phyloP scores from a whole-genome alignment of 2,113 vertebrate genomes.

The Apodemus speciosus region DNA sequence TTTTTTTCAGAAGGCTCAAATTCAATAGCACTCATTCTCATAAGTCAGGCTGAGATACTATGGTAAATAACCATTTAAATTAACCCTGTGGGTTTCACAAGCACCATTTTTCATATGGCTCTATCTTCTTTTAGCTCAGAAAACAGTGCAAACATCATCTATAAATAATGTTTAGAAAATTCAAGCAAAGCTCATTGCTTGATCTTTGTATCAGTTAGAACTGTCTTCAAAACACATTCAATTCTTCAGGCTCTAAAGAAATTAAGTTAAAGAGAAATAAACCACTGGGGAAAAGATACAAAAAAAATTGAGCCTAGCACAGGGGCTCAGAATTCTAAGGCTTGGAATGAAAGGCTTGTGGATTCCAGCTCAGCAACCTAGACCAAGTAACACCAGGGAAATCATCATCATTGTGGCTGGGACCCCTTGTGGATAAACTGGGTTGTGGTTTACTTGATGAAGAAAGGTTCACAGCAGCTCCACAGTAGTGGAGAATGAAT shows the following conservation, averaged over 20 bases:
- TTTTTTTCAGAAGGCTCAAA: constrained; percentile 5
- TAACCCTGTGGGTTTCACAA: not conserved
- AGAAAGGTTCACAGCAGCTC: not conserved
- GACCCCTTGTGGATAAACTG: not conserved
- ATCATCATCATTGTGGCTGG: not conserved
- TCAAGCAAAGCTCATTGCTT: not conserved
- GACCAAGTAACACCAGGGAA: rapidly evolving
- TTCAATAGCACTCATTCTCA: not conserved
- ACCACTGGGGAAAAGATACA: not conserved
- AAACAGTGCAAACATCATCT: not conserved
- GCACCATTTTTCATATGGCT: not conserved
- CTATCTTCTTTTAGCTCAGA: not conserved
- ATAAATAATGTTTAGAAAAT: constrained; percentile 43
- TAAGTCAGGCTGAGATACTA: not conserved
- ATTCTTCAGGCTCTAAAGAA: not conserved
- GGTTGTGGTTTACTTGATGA: not conserved
- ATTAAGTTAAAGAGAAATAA: constrained; percentile 22
- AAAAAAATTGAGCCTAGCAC: not conserved
- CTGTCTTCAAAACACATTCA: constrained; percentile 35
- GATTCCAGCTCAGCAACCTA: not conserved
- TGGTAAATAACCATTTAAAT: not conserved
- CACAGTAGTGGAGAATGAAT: not conserved
- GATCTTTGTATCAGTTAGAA: constrained; percentile 25
- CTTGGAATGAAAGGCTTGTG: not conserved
- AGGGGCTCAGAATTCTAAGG: not conserved